Evolutionary conservation across 2,888 invertebrate species (phyloP).

Genomic region (Agrochola litura): DNA sequence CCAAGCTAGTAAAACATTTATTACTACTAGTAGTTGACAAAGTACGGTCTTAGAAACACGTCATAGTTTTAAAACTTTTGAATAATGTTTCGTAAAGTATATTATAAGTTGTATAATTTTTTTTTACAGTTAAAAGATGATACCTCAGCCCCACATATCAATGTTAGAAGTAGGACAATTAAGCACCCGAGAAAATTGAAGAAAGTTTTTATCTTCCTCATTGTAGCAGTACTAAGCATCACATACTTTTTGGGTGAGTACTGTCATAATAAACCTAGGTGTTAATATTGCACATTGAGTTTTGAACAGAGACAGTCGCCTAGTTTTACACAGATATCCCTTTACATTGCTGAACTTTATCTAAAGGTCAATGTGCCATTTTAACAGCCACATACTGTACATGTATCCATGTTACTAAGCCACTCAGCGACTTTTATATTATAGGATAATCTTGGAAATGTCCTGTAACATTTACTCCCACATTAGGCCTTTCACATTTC

Average conservation of each 20-base stretch:
- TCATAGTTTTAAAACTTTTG: not conserved
- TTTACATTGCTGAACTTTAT: not conserved
- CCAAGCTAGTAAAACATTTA: not conserved
- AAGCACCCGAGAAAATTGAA: conserved; percentile 84
- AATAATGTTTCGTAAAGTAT: conserved; percentile 17
- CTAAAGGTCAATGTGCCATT: not conserved
- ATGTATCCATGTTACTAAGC: not conserved
- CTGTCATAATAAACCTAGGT: not conserved
- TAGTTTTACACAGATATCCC: not conserved
- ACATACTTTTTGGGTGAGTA: conserved; percentile 87
- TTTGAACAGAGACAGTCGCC: not conserved
- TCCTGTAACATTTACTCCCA: not conserved
- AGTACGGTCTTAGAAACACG: not conserved
- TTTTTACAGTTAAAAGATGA: conserved; percentile 86
- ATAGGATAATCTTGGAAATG: not conserved
- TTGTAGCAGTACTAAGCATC: conserved; percentile 81
- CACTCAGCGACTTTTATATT: not conserved
- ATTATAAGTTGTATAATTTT: not conserved
- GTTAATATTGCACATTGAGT: not conserved
- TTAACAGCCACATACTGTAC: not conserved
- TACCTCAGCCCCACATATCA: conserved; percentile 80
- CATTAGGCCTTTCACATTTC: no score
- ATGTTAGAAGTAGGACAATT: conserved; percentile 76
- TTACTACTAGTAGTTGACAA: not conserved
- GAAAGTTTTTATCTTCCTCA: conserved; percentile 84